phyloP scores from a whole-genome alignment of 1,140 invertebrate species.

The Cherax destructor region DNA sequence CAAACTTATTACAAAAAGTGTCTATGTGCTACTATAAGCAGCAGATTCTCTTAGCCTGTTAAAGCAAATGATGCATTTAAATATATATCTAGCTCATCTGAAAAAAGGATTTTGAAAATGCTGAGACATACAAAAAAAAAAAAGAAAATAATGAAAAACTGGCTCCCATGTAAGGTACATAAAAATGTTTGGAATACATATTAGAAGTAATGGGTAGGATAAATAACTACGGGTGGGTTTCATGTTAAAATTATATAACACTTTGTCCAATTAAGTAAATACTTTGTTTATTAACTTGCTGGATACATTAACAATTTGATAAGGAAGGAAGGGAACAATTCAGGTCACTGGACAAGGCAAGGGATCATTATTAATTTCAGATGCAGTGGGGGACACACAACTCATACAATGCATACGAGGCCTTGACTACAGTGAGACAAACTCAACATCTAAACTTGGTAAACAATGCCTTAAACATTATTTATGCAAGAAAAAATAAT shows the following conservation, averaged over 20 bases:
- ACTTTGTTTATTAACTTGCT: neutral
- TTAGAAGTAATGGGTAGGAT: constrained; percentile 1
- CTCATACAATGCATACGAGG: neutral
- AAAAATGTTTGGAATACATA: neutral
- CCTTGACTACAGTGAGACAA: too few species aligned
- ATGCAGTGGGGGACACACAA: neutral
- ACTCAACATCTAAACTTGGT: too few species aligned
- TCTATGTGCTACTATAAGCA: constrained; percentile 60
- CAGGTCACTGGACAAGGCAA: neutral
- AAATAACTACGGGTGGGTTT: neutral
- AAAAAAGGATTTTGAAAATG: constrained; percentile 27
- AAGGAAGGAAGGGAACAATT: neutral
- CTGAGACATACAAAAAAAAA: constrained; percentile 22
- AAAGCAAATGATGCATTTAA: constrained; percentile 55
- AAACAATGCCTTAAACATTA: too few species aligned
- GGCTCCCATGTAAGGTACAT: neutral
- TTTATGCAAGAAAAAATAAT: too few species aligned
- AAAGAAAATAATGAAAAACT: neutral
- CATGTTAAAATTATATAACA: neutral
- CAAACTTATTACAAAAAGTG: constrained; percentile 50
- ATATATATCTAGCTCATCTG: constrained; percentile 26
- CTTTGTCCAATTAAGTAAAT: neutral
- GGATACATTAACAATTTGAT: neutral
- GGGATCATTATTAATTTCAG: neutral
- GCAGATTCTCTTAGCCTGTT: constrained; percentile 41